Percentiles rank a stretch among this genome's conserved stretches.
Evolutionary conservation across 2,113 vertebrate genomes (phyloP).

Genomic region (Bettongia penicillata): DNA sequence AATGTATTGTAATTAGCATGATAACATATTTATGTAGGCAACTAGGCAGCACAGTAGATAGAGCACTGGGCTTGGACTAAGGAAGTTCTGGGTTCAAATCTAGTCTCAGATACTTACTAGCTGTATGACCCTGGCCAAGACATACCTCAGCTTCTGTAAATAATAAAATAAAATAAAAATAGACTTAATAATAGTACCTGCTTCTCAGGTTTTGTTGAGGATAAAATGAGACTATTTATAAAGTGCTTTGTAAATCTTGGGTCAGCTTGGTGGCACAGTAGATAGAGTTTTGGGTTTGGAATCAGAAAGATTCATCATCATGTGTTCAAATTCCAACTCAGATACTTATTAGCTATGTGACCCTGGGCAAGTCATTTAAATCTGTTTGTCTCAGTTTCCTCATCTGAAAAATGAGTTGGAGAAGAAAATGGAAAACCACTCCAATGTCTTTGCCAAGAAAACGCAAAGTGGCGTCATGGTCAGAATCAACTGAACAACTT

Average conservation of each 20-base stretch:
- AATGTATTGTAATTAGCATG: not conserved
- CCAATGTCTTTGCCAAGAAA: not conserved
- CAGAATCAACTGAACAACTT: not conserved
- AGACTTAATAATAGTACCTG: not conserved
- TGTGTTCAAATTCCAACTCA: not conserved
- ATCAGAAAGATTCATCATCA: not conserved
- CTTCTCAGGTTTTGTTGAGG: not conserved
- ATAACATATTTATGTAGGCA: not conserved
- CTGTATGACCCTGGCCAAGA: not conserved
- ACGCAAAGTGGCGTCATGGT: not conserved
- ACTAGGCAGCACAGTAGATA: not conserved
- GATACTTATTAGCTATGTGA: not conserved
- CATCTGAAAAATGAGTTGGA: not conserved
- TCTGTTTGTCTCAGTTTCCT: not conserved
- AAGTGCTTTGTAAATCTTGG: not conserved
- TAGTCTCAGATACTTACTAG: not conserved
- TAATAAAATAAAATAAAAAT: not conserved
- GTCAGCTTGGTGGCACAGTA: not conserved
- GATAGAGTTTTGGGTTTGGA: not conserved
- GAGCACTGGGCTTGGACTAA: not conserved
- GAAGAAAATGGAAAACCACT: not conserved
- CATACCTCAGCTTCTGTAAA: not conserved
- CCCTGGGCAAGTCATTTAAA: not conserved
- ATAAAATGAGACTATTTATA: not conserved
- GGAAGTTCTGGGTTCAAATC: not conserved